Conservation (phyloP, 2,888 invertebrate species). For the Eremobia ochroleuca region DNA sequence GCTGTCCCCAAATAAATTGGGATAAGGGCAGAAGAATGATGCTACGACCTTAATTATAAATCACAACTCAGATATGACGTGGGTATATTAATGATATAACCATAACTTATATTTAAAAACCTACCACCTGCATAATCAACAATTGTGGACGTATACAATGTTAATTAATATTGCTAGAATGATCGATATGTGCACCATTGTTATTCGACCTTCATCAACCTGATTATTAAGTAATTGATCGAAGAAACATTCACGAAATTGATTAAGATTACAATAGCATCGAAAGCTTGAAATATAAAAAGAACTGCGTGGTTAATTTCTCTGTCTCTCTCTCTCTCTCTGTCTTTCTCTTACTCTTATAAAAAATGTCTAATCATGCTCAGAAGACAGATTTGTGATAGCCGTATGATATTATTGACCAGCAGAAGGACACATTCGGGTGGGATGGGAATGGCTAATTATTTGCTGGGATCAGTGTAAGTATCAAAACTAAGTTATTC, state of each 20-base stretch:
- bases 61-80: not conserved
- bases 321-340: too few species aligned
- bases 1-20: too few species aligned
- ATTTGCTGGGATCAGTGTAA: not conserved
- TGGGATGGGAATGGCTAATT: not conserved
- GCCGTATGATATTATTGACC: constrained; percentile 13
- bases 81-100: not conserved
- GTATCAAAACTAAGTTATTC: not conserved
- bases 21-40: too few species aligned
- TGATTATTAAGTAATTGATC: constrained; percentile 1
- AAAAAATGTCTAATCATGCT: not conserved
- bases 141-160: not conserved
- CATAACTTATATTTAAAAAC: not conserved
- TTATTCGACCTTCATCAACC: not conserved
- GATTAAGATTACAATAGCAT: not conserved
- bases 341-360: too few species aligned
- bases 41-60: not conserved
- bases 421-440: not conserved
- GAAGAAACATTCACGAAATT: constrained; percentile 4
- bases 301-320: too few species aligned
- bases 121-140: not conserved
- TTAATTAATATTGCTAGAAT: constrained; percentile 8
- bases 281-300: not conserved
- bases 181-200: constrained; percentile 5
- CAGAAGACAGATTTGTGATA: not conserved